A percentile compares a stretch with the other conserved stretches of the same genome.
phyloP scores from a whole-genome alignment of 2,888 invertebrate species.

The Ernsta delagoae region DNA sequence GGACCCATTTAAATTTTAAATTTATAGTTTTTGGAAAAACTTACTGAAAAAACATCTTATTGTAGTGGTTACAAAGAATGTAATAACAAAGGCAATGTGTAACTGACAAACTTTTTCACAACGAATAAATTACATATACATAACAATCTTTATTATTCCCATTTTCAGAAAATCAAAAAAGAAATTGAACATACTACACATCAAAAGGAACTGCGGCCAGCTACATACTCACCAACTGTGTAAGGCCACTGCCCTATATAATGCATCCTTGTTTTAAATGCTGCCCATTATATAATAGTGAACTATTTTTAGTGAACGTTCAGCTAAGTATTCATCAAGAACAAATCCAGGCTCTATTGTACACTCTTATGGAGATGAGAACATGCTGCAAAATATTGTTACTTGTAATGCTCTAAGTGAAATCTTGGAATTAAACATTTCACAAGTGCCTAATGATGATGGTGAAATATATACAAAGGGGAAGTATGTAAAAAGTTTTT shows the following conservation, averaged over 20 bases:
- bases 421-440: slow-evolving; percentile 61
- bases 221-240: slow-evolving; percentile 64
- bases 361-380: slow-evolving; percentile 85
- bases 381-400: slow-evolving; percentile 65
- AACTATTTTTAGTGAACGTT: slow-evolving; percentile 57
- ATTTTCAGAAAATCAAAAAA: slow-evolving; percentile 63
- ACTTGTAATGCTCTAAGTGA: slow-evolving; percentile 56
- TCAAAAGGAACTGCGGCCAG: slow-evolving; percentile 59
- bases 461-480: slow-evolving; percentile 75
- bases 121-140: too few relatives aligned
- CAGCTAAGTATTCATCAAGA: slow-evolving; percentile 72
- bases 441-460: slow-evolving; percentile 79
- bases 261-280: too few relatives aligned
- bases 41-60: too few relatives aligned
- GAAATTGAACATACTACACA: slow-evolving; percentile 53
- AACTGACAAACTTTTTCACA: too few relatives aligned
- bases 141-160: background rate
- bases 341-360: slow-evolving; percentile 86
- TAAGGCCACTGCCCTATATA: slow-evolving; percentile 44
- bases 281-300: too few relatives aligned
- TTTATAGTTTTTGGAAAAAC: too few relatives aligned
- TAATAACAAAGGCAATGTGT: too few relatives aligned
- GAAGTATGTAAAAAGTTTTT: slow-evolving; percentile 69
- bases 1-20: too few relatives aligned
- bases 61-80: too few relatives aligned